These are phyloP conservation scores for Cotesia typhae DNA, from an alignment of 1,140 invertebrate genomes.

Conservation along the genomic window DNA sequence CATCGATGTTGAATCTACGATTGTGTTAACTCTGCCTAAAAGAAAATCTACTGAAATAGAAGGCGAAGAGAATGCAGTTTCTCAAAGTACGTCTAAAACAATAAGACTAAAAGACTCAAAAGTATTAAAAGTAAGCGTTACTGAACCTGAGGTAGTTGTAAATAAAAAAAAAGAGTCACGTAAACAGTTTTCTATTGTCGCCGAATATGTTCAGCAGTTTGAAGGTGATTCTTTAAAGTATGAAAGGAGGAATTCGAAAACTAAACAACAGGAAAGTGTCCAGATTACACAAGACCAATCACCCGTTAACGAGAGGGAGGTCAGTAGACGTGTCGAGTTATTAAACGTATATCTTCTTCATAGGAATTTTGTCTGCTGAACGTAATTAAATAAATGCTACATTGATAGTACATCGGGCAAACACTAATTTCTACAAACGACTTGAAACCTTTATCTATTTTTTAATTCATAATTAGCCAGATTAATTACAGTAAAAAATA, in stretches of 20 bases:
- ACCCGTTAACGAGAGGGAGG: conserved; percentile 63
- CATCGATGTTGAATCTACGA: conserved; percentile 35
- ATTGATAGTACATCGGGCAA: conserved; percentile 39
- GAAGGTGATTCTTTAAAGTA: conserved; percentile 47
- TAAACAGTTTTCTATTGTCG: conserved; percentile 61
- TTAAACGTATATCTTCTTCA: conserved; percentile 5
- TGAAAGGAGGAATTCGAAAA: conserved; percentile 40
- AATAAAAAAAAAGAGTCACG: conserved; percentile 40
- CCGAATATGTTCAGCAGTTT: conserved; percentile 60
- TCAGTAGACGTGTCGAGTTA: conserved; percentile 53
- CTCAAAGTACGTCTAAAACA: not conserved
- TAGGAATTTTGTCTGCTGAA: conserved; percentile 39
- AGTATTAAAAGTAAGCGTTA: conserved; percentile 19
- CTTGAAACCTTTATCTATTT: conserved; percentile 42
- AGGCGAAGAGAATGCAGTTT: not conserved
- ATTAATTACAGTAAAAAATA: not conserved
- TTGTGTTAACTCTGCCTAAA: conserved; percentile 11
- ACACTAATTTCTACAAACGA: conserved; percentile 63
- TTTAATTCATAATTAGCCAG: not conserved
- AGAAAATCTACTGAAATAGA: conserved; percentile 2
- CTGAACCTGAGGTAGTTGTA: conserved; percentile 32
- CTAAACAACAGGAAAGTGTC: conserved; percentile 40
- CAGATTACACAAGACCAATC: conserved; percentile 48
- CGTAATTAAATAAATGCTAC: too few species aligned
- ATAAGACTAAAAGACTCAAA: conserved; percentile 11